Conservation (phyloP, 2,113 vertebrate genomes). For the Stomatorhinus ivindoensis region DNA sequence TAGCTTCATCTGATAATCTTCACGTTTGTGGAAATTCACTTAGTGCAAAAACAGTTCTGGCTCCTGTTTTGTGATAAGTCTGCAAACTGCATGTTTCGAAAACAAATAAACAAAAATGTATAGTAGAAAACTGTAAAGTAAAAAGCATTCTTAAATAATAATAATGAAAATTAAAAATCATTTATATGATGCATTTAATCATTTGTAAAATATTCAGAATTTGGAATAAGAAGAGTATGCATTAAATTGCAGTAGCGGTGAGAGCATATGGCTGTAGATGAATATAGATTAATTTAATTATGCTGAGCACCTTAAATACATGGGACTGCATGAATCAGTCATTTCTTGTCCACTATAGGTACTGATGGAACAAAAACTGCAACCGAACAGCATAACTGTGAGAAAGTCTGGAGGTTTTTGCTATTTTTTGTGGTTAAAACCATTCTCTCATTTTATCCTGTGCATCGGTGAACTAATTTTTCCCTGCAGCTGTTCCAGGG, state of each 20-base stretch:
- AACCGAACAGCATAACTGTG: not conserved
- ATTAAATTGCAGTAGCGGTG: not conserved
- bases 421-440: not conserved
- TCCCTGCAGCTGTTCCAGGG: not conserved
- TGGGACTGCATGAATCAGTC: not conserved
- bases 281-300: not conserved
- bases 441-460: not conserved
- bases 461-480: conserved; percentile 1
- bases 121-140: not conserved
- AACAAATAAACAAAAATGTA: not conserved
- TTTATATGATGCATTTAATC: not conserved
- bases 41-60: not conserved
- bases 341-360: not conserved
- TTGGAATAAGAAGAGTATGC: not conserved
- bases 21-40: not conserved
- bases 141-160: not conserved
- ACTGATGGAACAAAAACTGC: not conserved
- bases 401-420: not conserved
- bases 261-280: not conserved
- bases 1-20: not conserved
- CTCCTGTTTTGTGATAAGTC: not conserved
- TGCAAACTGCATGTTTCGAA: not conserved
- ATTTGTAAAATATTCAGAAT: not conserved
- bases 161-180: not conserved
- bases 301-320: not conserved